Percentiles rank a stretch among this genome's conserved stretches.
Conservation (phyloP, 92 coral and sea anemone species). For the Actinostola sp. region DNA sequence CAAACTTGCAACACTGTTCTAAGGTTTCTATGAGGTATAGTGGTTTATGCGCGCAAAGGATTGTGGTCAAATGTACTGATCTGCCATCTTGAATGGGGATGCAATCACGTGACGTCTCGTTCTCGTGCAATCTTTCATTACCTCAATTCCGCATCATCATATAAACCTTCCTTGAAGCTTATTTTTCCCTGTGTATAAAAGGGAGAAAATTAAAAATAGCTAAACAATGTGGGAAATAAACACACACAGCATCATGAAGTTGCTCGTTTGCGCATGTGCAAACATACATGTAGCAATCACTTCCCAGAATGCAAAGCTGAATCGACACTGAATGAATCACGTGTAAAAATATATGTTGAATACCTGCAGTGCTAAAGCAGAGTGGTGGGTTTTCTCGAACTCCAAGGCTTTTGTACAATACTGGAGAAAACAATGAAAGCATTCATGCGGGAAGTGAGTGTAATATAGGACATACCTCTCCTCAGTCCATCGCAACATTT, state of each 20-base stretch:
- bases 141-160: conserved; percentile 93
- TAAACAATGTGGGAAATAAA: background rate
- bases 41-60: no score
- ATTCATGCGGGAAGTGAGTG: background rate
- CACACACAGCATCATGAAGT: no score
- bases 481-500: no score
- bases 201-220: background rate
- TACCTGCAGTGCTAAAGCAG: conserved; percentile 83
- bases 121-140: conserved; percentile 14
- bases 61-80: no score
- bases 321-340: no score
- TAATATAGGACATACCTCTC: conserved; percentile 6
- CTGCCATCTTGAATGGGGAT: no score
- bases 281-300: no score
- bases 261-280: no score
- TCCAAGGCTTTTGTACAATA: conserved; percentile 60
- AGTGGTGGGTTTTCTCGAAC: conserved; percentile 38
- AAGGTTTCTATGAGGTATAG: no score
- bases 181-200: conserved; percentile 63
- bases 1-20: background rate
- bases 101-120: no score
- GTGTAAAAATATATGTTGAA: background rate
- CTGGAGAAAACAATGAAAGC: conserved; percentile 7
- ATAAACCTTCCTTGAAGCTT: conserved; percentile 70
- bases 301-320: no score